These are phyloP conservation scores for Mycteria americana DNA, from an alignment of 2,797 vertebrate species.

Conservation along the genomic window DNA sequence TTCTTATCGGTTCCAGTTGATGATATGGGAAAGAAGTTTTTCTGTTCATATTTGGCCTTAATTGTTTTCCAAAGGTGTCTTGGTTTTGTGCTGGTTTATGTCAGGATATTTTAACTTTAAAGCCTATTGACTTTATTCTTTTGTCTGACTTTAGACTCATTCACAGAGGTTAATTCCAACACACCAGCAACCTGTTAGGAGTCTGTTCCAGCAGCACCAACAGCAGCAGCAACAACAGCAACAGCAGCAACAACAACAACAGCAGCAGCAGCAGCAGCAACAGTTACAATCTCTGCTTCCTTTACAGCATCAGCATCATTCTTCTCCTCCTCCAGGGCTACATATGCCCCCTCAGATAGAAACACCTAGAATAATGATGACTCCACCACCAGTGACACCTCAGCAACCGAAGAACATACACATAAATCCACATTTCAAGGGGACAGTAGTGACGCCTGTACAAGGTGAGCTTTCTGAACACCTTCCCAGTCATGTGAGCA, in stretches of 20 bases:
- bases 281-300: conserved; percentile 89
- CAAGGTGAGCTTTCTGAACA: conserved; percentile 82
- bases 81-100: conserved; percentile 41
- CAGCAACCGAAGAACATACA: conserved; percentile 97
- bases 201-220: conserved; percentile 77
- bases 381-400: conserved; percentile 81
- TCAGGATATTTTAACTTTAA: conserved; percentile 4
- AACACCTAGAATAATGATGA: conserved; percentile 83
- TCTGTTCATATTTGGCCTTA: background rate
- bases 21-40: background rate
- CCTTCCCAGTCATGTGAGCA: background rate
- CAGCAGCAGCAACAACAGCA: conserved; percentile 82
- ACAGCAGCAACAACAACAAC: conserved; percentile 79
- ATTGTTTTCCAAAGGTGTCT: conserved; percentile 7
- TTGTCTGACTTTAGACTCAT: conserved; percentile 72
- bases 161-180: conserved; percentile 76
- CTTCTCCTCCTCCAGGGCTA: conserved; percentile 75
- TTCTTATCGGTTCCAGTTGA: background rate
- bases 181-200: conserved; percentile 76
- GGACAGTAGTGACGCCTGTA: conserved; percentile 85
- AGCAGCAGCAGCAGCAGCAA: conserved; percentile 73
- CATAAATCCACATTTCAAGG: conserved; percentile 99
- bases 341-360: conserved; percentile 86
- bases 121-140: conserved; percentile 36
- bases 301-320: conserved; percentile 86